Evolutionary conservation across 2,113 vertebrate species (phyloP), one percentile per base, ranked within the genome.

Genomic region (Dasyornis broadbenti): DNA sequence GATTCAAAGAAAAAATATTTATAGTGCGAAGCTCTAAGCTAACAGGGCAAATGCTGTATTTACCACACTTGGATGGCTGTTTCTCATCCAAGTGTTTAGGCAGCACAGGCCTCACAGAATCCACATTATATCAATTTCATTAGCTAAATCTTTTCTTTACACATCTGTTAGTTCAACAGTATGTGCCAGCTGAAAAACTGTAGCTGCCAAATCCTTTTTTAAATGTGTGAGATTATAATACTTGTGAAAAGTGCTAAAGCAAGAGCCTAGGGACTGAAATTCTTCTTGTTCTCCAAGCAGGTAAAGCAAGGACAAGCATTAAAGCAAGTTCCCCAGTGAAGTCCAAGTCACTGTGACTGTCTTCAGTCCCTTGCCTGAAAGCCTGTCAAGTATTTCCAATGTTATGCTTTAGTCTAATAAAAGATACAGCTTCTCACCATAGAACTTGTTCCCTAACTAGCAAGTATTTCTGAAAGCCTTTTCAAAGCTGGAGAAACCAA

Each of bases 71-170:
- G 59, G 37, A 15, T 45, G 63, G 37, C 49, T 90, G 26, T 56
- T 83, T 83, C 49, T 70, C 63, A 49, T 42, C 30, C 23, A 40
- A 90, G 61, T 23, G 44, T 61, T 88, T 39, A 69, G 61, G 56
- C 63, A 73, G 70, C 61, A 42, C 2, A 31, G 47, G 30, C 70
- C 72, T 79, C 37, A 35, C 54, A 89, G 52, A 90, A 53, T 8
- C n/a, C 64, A 77, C 84, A 85, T 88, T 37, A 63, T 85, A 92
- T 94, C 90, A 60, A 56, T 97, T 88, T 93, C 94, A 54, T 80
- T 86, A 94, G 79, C 87, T 80, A 83, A 88, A 80, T 13, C 82
- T 90, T 85, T 86, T 72, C 93, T 88, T 96, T 87, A 81, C 92
- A 88, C 87, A 94, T 86, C 89, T 94, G 95, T 86, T 92, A 75